phyloP scores from a whole-genome alignment of 1,140 invertebrate genomes.

The Leguminivora glycinivorella region DNA sequence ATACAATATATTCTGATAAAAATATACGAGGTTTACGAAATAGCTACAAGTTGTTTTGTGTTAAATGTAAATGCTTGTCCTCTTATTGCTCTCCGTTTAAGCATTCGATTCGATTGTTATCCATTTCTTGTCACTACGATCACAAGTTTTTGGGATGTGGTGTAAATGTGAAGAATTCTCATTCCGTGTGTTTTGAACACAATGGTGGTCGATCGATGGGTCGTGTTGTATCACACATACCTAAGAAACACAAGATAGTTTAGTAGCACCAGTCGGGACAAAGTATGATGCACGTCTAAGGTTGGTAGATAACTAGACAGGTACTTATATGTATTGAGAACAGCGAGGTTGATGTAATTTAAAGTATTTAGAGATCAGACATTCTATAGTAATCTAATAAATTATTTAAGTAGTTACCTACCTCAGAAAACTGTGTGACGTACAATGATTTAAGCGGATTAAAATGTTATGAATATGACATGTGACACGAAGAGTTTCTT shows the following conservation, averaged over 20 bases:
- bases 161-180: constrained; percentile 56
- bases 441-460: too few species aligned
- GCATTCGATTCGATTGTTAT: constrained; percentile 65
- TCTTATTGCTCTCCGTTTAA: constrained; percentile 59
- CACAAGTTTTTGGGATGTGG: constrained; percentile 51
- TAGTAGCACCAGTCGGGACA: not conserved
- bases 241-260: not conserved
- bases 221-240: not conserved
- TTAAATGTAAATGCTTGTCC: constrained; percentile 30
- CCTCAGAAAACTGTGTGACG: too few species aligned
- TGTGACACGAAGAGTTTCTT: too few species aligned
- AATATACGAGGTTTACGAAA: constrained; percentile 1
- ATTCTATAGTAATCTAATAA: too few species aligned
- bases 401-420: too few species aligned
- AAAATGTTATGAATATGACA: too few species aligned
- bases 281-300: not conserved
- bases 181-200: constrained; percentile 40
- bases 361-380: too few species aligned
- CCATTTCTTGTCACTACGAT: constrained; percentile 46
- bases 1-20: not conserved
- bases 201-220: constrained; percentile 34
- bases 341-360: too few species aligned
- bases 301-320: not conserved
- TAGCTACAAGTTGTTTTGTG: not conserved
- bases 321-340: too few species aligned